A percentile compares a stretch with the other conserved stretches of the same genome.
Conservation (phyloP, 1,140 invertebrate species). For the Hylaeus volcanicus region DNA sequence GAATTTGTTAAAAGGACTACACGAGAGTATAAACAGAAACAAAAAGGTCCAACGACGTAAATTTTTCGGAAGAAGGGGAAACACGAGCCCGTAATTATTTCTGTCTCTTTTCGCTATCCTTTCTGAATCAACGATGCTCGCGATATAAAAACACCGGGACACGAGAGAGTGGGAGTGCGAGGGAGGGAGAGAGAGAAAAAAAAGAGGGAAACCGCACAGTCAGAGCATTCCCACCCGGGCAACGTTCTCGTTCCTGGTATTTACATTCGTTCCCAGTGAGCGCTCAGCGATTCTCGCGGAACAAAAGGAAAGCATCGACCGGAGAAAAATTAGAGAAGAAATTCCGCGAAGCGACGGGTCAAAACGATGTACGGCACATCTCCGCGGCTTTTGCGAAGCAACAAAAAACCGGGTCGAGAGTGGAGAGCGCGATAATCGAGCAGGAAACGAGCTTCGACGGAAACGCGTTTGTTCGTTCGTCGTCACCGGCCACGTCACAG, state of each 20-base stretch:
- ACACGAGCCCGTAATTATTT: constrained; percentile 11
- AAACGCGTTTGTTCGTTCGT: not conserved
- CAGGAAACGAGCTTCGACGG: constrained; percentile 1
- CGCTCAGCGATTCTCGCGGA: constrained; percentile 8
- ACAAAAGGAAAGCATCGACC: constrained; percentile 8
- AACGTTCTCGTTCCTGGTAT: constrained; percentile 19
- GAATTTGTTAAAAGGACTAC: not conserved
- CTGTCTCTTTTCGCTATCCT: not conserved
- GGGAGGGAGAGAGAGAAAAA: constrained; percentile 6
- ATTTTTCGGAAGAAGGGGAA: constrained; percentile 16
- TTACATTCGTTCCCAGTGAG: constrained; percentile 21
- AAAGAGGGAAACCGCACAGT: constrained; percentile 18
- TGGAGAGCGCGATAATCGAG: not conserved
- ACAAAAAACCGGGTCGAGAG: not conserved
- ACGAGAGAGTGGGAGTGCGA: constrained; percentile 41
- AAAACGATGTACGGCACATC: not conserved
- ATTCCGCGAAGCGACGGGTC: not conserved
- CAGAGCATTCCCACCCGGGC: not conserved
- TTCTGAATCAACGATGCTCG: constrained; percentile 64
- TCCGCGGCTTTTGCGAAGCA: not conserved
- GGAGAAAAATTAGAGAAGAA: constrained; percentile 18
- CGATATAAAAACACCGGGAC: constrained; percentile 60
- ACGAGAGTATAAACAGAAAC: too few relatives aligned
- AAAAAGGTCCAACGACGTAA: not conserved
- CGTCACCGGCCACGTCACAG: constrained; percentile 3